phyloP scores from a whole-genome alignment of 2,113 vertebrate species.

The Python bivittatus region DNA sequence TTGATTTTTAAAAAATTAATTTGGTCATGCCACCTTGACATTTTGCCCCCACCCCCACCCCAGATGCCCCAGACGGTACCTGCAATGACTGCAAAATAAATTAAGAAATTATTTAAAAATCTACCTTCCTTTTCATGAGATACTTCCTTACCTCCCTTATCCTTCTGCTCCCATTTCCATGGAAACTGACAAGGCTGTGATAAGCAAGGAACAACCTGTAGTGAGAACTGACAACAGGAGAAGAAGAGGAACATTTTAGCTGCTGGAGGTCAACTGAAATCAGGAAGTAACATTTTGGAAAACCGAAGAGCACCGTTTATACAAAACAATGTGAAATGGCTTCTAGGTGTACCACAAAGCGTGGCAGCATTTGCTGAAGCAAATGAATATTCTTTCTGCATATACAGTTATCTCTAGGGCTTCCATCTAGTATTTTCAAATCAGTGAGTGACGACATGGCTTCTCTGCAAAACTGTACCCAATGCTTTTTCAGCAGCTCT shows the following conservation, averaged over 20 bases:
- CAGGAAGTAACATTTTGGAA: neutral
- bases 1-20: neutral
- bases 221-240: neutral
- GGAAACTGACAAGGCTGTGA: slow-evolving; percentile 51
- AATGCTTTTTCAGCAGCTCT: neutral
- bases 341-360: neutral
- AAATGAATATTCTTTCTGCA: neutral
- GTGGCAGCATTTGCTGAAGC: neutral
- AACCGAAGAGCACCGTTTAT: slow-evolving; percentile 15
- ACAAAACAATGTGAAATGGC: neutral
- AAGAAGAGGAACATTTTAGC: slow-evolving; percentile 11
- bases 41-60: neutral
- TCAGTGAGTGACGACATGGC: too few species aligned
- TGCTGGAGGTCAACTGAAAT: slow-evolving; percentile 17
- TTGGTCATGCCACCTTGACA: neutral
- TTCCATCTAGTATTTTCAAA: neutral
- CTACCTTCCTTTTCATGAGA: neutral
- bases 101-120: neutral
- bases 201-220: slow-evolving; percentile 14
- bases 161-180: slow-evolving; percentile 57
- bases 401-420: neutral
- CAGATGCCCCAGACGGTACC: neutral
- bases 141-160: slow-evolving; percentile 1
- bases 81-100: neutral
- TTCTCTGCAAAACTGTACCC: neutral